Evolutionary conservation across 2,888 invertebrate species (phyloP).

Genomic region (Acrobasis repandana): DNA sequence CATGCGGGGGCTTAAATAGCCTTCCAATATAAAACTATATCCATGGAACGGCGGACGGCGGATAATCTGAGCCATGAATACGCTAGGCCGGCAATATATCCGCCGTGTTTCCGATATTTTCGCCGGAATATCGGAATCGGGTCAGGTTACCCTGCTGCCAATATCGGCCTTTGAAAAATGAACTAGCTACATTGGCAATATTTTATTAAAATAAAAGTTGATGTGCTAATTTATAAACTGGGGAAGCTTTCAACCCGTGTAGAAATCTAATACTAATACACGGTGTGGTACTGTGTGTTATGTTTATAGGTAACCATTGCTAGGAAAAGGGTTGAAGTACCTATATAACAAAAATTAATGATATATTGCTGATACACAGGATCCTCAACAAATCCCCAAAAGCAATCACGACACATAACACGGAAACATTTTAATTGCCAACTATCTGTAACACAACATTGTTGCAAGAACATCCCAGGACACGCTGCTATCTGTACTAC

Average conservation of each 20-base stretch:
- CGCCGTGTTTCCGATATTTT: constrained; percentile 45
- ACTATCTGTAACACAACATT: too few species aligned
- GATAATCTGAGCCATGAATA: constrained; percentile 15
- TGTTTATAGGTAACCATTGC: too few species aligned
- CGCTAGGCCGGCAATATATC: constrained; percentile 19
- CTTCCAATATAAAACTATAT: constrained; percentile 16
- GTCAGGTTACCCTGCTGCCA: not conserved
- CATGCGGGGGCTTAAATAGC: constrained; percentile 2
- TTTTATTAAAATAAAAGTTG: constrained; percentile 8
- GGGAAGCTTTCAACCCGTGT: not conserved
- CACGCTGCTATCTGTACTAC: not conserved
- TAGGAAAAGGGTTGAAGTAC: too few species aligned
- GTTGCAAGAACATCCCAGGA: too few species aligned
- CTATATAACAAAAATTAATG: too few species aligned
- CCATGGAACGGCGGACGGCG: not conserved
- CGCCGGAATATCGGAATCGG: constrained; percentile 36
- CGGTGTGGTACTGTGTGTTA: too few species aligned
- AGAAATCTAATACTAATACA: too few species aligned
- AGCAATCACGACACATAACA: too few species aligned
- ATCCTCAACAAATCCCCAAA: too few species aligned
- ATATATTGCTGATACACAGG: too few species aligned
- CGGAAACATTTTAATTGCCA: too few species aligned
- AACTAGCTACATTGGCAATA: not conserved
- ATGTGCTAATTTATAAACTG: not conserved
- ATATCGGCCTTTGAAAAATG: constrained; percentile 10